A percentile compares a stretch with the other conserved stretches of the same genome.
These are phyloP conservation scores for Scolanthus callimorphus DNA, from an alignment of 92 coral and sea anemone genomes.

Conservation along the genomic window DNA sequence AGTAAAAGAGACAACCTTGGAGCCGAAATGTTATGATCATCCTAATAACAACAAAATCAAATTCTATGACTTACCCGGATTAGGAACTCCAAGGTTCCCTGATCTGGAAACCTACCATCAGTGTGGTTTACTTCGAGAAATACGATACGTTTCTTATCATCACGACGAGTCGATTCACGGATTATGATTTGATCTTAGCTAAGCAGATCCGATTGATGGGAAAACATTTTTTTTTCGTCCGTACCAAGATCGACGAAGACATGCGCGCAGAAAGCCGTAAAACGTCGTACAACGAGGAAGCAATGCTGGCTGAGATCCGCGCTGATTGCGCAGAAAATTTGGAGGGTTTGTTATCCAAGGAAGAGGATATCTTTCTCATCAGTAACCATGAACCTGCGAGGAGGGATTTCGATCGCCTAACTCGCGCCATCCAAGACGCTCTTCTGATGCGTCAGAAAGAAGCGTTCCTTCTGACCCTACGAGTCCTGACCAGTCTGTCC, in stretches of 20 bases:
- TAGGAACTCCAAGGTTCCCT: too few relatives aligned
- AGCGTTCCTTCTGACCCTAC: slow-evolving; percentile 23
- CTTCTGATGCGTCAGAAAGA: slow-evolving; percentile 27
- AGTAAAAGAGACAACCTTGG: too few relatives aligned
- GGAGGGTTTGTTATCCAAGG: background rate
- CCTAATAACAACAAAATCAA: too few relatives aligned
- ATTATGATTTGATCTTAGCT: slow-evolving; percentile 22
- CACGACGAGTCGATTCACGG: slow-evolving; percentile 21
- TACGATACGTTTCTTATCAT: slow-evolving; percentile 32
- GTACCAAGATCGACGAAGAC: slow-evolving; percentile 36
- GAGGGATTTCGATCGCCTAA: slow-evolving; percentile 52
- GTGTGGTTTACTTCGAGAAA: too few relatives aligned
- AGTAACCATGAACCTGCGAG: slow-evolving; percentile 35
- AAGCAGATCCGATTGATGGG: slow-evolving; percentile 10
- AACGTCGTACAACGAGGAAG: slow-evolving; percentile 14
- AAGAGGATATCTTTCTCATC: slow-evolving; percentile 23
- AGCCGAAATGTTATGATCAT: too few relatives aligned
- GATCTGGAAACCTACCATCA: too few relatives aligned
- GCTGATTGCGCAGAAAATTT: slow-evolving; percentile 9
- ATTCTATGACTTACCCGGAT: too few relatives aligned
- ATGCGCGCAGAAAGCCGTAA: slow-evolving; percentile 24
- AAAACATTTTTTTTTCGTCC: slow-evolving; percentile 26
- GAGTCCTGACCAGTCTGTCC: slow-evolving; percentile 17
- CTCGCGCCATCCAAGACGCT: slow-evolving; percentile 36
- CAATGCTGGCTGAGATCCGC: slow-evolving; percentile 11